A percentile compares a stretch with the other conserved stretches of the same genome.
Conservation (phyloP, 2,888 invertebrate genomes). For the Stegophylla sp. region DNA sequence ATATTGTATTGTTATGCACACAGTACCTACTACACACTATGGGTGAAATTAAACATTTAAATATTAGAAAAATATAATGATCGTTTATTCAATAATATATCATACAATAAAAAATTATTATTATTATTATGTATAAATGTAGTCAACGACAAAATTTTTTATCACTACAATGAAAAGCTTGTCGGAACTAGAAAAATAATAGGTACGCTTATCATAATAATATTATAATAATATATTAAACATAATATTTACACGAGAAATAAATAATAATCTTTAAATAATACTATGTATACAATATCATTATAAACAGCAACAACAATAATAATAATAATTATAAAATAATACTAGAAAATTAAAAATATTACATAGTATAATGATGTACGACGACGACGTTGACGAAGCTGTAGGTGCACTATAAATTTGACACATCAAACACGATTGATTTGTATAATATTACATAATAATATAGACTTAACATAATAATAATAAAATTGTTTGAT, state of each 20-base stretch:
- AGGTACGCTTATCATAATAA: background rate
- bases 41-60: no score
- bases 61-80: background rate
- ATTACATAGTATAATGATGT: slow-evolving; percentile 13
- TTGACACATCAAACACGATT: background rate
- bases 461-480: background rate
- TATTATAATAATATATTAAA: background rate
- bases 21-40: no score
- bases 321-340: background rate
- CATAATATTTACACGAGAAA: background rate
- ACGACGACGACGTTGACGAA: background rate
- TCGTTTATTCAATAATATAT: slow-evolving; percentile 7
- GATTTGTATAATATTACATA: background rate
- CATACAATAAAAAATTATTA: background rate
- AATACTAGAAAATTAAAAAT: background rate
- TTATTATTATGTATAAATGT: background rate
- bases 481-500: slow-evolving; percentile 25
- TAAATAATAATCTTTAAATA: slow-evolving; percentile 15
- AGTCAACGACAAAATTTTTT: background rate
- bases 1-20: no score
- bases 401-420: no score
- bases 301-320: slow-evolving; percentile 4
- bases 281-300: background rate
- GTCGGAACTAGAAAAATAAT: background rate
- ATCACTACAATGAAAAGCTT: background rate